phyloP scores from a whole-genome alignment of 2,113 vertebrate species.

The Hystrix brachyura region DNA sequence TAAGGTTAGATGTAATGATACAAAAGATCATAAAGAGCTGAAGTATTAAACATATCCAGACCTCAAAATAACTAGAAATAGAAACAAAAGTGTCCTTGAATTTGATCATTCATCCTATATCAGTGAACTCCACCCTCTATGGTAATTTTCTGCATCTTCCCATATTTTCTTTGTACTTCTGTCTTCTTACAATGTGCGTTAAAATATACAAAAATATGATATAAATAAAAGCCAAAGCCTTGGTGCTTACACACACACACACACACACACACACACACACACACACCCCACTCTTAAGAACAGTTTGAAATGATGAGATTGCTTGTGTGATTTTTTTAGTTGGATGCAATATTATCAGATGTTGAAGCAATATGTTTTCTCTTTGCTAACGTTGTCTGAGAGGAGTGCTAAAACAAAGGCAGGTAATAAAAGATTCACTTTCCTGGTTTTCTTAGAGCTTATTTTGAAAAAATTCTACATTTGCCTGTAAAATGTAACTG shows the following conservation, averaged over 20 bases:
- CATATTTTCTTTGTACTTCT: not conserved
- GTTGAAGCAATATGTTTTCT: not conserved
- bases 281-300: not conserved
- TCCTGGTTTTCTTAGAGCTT: not conserved
- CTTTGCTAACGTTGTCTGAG: not conserved
- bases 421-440: not conserved
- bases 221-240: not conserved
- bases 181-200: not conserved
- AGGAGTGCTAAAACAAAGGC: not conserved
- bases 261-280: not conserved
- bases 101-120: not conserved
- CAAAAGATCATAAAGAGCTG: not conserved
- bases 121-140: not conserved
- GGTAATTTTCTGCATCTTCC: not conserved
- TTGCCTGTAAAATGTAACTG: not conserved
- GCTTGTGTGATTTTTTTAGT: not conserved
- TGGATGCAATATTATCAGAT: not conserved
- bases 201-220: conserved; percentile 16
- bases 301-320: not conserved
- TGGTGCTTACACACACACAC: not conserved
- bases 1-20: not conserved
- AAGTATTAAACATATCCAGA: not conserved
- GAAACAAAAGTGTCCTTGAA: not conserved
- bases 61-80: not conserved
- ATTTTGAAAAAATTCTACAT: not conserved